These are phyloP conservation scores for Telenomus remus DNA, from an alignment of 1,140 invertebrate species.

Conservation along the genomic window DNA sequence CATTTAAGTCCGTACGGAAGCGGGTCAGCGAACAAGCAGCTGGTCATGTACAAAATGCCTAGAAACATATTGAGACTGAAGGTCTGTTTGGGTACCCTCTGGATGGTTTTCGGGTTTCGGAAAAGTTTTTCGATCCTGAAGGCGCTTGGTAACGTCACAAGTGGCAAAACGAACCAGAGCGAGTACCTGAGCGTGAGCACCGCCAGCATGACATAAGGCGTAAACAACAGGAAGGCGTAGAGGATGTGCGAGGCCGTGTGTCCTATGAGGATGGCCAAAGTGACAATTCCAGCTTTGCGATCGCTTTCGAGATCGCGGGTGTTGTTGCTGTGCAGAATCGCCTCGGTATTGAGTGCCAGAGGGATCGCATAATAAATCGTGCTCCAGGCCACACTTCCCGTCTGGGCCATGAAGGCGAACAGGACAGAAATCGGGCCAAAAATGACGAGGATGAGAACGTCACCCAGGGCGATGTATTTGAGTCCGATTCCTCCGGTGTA, in stretches of 20 bases:
- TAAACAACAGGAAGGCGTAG: constrained; percentile 92
- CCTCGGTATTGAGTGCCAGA: constrained; percentile 94
- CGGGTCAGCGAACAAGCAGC: constrained; percentile 77
- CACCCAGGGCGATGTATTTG: constrained; percentile 94
- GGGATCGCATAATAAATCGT: constrained; percentile 95
- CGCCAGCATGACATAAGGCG: constrained; percentile 92
- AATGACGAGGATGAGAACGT: constrained; percentile 92
- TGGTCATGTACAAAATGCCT: constrained; percentile 90
- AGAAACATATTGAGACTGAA: constrained; percentile 94
- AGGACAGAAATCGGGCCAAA: constrained; percentile 96
- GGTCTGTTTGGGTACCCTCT: constrained; percentile 89
- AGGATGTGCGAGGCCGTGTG: constrained; percentile 92
- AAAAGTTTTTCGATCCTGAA: constrained; percentile 95
- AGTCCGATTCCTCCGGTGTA: constrained; percentile 95
- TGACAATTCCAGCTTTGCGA: constrained; percentile 90
- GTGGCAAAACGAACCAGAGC: constrained; percentile 90
- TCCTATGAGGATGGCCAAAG: constrained; percentile 94
- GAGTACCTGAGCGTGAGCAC: constrained; percentile 89
- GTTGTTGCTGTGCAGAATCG: constrained; percentile 96
- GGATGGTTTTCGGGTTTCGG: constrained; percentile 84
- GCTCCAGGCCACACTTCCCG: constrained; percentile 88
- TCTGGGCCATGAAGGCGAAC: constrained; percentile 94
- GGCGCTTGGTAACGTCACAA: constrained; percentile 89
- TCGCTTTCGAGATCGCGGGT: constrained; percentile 92
- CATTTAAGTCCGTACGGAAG: constrained; percentile 65